Percentiles rank a stretch among this genome's conserved stretches.
Evolutionary conservation across 2,113 vertebrate genomes (phyloP).

Genomic region (Nestor notabilis): DNA sequence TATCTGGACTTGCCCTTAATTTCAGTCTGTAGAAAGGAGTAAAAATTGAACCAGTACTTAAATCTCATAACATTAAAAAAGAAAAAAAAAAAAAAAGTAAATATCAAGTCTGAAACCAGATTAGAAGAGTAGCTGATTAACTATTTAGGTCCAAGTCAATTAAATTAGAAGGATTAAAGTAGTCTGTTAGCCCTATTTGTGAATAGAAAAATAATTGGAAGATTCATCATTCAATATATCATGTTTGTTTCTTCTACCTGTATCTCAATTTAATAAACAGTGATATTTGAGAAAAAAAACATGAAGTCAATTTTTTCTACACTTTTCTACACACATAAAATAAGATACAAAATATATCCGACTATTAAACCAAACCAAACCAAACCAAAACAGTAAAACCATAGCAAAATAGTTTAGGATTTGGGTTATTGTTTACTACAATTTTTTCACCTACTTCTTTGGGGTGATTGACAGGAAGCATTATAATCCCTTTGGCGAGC

Average conservation of each 20-base stretch:
- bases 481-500: not conserved
- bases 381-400: not conserved
- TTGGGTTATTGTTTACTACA: not conserved
- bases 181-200: not conserved
- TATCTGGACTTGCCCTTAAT: not conserved
- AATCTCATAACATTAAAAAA: not conserved
- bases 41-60: not conserved
- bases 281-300: not conserved
- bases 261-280: not conserved
- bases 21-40: not conserved
- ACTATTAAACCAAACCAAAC: not conserved
- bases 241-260: not conserved
- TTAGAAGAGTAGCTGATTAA: not conserved
- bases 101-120: not conserved
- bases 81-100: not conserved
- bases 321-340: not conserved
- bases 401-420: not conserved
- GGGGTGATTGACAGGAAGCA: not conserved
- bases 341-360: not conserved
- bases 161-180: not conserved
- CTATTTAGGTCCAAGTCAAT: not conserved
- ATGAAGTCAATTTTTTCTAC: not conserved
- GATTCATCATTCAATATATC: not conserved
- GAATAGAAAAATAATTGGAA: not conserved
- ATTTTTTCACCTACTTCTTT: not conserved